phyloP scores from a whole-genome alignment of 2,888 invertebrate genomes.

The Drosophila bunnanda region DNA sequence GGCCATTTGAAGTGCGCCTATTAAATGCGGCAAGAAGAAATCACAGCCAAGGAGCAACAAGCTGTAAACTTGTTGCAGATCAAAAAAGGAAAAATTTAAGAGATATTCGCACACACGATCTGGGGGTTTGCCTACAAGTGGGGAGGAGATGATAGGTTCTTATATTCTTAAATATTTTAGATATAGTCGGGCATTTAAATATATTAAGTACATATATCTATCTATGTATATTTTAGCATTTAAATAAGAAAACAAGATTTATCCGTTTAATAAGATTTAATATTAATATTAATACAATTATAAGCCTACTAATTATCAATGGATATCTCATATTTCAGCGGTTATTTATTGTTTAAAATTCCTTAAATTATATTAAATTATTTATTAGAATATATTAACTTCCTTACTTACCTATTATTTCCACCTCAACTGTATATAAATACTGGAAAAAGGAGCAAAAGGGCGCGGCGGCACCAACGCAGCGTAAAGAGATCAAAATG shows the following conservation, averaged over 20 bases:
- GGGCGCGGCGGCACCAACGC: conserved; percentile 58
- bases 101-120: conserved; percentile 37
- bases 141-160: not conserved
- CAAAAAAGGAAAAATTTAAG: conserved; percentile 28
- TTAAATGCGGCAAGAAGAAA: conserved; percentile 67
- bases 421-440: conserved; percentile 20
- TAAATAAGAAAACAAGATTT: not conserved
- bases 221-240: not conserved
- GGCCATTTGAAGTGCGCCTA: conserved; percentile 74
- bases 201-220: accelerated
- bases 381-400: not conserved
- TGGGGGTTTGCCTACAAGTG: conserved; percentile 3
- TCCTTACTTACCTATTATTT: not conserved
- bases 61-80: conserved; percentile 79
- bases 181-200: not conserved
- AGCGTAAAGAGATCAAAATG: conserved; percentile 80
- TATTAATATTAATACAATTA: not conserved
- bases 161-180: not conserved
- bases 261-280: not conserved
- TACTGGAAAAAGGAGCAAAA: conserved; percentile 19
- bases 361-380: not conserved
- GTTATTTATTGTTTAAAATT: not conserved
- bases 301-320: not conserved
- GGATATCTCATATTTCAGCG: too few relatives aligned
- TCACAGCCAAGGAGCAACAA: conserved; percentile 74